Evolutionary conservation across 2,113 vertebrate genomes (phyloP).

Genomic region (Heterotis niloticus): DNA sequence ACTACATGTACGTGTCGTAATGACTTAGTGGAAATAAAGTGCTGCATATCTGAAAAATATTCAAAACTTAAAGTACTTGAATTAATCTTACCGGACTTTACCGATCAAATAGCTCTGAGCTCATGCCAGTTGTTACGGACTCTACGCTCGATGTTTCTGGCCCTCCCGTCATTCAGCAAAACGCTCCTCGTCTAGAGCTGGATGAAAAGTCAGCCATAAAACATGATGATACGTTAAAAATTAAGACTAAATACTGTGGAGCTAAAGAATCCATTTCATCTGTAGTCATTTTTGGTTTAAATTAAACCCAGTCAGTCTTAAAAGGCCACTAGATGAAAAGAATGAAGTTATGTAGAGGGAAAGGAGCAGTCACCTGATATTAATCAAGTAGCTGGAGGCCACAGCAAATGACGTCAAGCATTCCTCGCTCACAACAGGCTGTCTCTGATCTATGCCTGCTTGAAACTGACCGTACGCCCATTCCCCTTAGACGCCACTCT

Average conservation of each 20-base stretch:
- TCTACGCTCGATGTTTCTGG: too few relatives aligned
- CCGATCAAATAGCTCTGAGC: too few relatives aligned
- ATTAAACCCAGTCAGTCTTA: constrained; percentile 21
- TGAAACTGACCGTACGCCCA: constrained; percentile 23
- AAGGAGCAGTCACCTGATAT: constrained; percentile 39
- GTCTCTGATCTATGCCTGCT: constrained; percentile 31
- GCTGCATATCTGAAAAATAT: too few relatives aligned
- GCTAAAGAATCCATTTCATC: neutral
- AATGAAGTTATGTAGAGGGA: neutral
- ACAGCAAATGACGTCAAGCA: constrained; percentile 39
- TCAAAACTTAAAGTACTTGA: too few relatives aligned
- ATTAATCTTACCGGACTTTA: too few relatives aligned
- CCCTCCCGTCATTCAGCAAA: too few relatives aligned
- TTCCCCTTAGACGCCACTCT: constrained; percentile 28
- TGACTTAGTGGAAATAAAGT: too few relatives aligned
- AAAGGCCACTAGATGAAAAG: constrained; percentile 11
- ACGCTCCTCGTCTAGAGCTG: neutral
- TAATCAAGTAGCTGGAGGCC: constrained; percentile 45
- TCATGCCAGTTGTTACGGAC: too few relatives aligned
- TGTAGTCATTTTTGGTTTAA: neutral
- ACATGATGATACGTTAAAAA: neutral
- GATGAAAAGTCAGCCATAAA: neutral
- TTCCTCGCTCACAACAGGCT: constrained; percentile 37
- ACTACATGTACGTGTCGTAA: too few relatives aligned
- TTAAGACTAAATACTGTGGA: neutral